Evolutionary conservation across 1,140 invertebrate species (phyloP).

Genomic region (Drosophila malerkotliana): DNA sequence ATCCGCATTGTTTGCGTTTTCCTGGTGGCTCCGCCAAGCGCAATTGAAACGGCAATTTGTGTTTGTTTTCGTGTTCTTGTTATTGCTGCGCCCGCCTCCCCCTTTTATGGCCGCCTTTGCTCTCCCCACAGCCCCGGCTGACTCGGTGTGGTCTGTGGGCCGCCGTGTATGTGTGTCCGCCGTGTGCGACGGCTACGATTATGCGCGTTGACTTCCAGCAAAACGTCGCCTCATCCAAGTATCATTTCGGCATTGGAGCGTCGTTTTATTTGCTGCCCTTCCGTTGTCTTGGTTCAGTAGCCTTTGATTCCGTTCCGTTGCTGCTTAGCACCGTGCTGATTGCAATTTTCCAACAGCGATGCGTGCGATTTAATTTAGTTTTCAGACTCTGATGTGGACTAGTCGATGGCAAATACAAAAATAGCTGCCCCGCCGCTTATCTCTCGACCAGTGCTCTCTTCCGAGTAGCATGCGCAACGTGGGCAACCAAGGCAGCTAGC

Average conservation of each 20-base stretch:
- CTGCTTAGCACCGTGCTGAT: slow-evolving; percentile 11
- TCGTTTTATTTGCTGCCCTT: slow-evolving; percentile 30
- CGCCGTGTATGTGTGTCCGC: slow-evolving; percentile 23
- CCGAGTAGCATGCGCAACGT: slow-evolving; percentile 71
- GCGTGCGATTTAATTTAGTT: slow-evolving; percentile 15
- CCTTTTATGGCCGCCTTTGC: slow-evolving; percentile 22
- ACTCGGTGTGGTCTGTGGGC: background rate
- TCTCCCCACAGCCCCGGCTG: slow-evolving; percentile 4
- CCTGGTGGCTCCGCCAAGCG: slow-evolving; percentile 11
- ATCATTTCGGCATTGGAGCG: slow-evolving; percentile 39
- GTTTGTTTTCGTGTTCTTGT: slow-evolving; percentile 46
- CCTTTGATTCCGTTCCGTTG: slow-evolving; percentile 30
- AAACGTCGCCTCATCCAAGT: slow-evolving; percentile 56
- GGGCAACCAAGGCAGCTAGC: slow-evolving; percentile 34
- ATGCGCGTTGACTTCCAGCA: slow-evolving; percentile 70
- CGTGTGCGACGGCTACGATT: slow-evolving; percentile 71
- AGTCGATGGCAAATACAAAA: slow-evolving; percentile 22
- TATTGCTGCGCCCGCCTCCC: slow-evolving; percentile 58
- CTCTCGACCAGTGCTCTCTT: slow-evolving; percentile 42
- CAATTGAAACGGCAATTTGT: slow-evolving; percentile 46
- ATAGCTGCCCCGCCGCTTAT: slow-evolving; percentile 34
- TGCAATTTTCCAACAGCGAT: slow-evolving; percentile 29
- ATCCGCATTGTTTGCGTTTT: slow-evolving; percentile 69
- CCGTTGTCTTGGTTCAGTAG: slow-evolving; percentile 7
- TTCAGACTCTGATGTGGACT: slow-evolving; percentile 48